Percentiles rank a stretch among this genome's conserved stretches.
These are phyloP conservation scores for Porites australiensis DNA, from an alignment of 64 coral and sea anemone species.

Conservation along the genomic window DNA sequence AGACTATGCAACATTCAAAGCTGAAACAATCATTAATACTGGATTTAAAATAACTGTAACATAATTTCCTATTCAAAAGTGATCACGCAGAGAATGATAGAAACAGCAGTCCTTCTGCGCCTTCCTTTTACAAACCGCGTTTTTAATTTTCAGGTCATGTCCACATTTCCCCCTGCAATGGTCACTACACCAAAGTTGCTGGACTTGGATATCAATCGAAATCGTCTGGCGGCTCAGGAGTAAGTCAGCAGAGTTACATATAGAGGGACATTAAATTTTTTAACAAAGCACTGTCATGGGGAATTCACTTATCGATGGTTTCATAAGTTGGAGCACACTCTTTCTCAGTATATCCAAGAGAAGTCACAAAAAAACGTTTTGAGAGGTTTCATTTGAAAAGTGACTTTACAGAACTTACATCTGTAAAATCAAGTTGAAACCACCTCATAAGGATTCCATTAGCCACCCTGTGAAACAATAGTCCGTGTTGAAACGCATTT, in stretches of 20 bases:
- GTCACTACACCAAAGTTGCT: slow-evolving; percentile 77
- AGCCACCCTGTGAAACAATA: no score
- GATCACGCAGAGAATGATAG: neutral
- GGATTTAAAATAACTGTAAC: no score
- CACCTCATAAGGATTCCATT: no score
- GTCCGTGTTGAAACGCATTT: no score
- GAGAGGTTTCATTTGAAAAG: neutral
- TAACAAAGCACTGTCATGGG: no score
- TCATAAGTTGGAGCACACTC: neutral
- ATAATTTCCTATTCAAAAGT: no score
- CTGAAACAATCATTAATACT: no score
- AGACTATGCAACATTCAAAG: no score
- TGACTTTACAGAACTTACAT: neutral
- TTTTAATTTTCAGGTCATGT: slow-evolving; percentile 36
- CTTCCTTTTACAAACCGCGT: neutral
- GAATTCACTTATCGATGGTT: neutral
- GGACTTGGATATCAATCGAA: slow-evolving; percentile 86
- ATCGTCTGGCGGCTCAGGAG: slow-evolving; percentile 78
- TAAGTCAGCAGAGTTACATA: slow-evolving; percentile 23
- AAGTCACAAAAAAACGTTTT: no score
- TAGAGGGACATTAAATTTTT: no score
- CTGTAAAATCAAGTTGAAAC: neutral
- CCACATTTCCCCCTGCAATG: slow-evolving; percentile 21
- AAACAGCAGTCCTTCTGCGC: neutral
- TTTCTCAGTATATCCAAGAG: no score